Conservation (phyloP, 2,888 invertebrate genomes). For the Scrobipalpa atriplicella region DNA sequence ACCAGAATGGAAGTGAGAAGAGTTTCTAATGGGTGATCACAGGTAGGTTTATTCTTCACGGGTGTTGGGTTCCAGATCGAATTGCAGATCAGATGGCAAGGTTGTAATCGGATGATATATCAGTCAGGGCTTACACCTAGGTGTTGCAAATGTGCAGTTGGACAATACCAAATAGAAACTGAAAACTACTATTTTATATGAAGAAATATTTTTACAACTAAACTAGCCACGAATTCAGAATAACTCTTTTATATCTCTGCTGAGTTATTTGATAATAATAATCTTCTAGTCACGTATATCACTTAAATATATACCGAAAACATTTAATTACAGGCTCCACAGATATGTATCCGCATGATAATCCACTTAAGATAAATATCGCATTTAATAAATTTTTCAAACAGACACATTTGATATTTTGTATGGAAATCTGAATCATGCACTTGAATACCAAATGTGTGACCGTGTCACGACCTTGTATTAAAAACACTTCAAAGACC, state of each 20-base stretch:
- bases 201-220: not conserved
- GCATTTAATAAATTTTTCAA: slow-evolving; percentile 14
- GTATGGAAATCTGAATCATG: slow-evolving; percentile 17
- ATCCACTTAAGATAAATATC: slow-evolving; percentile 18
- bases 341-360: not conserved
- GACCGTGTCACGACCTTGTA: not conserved
- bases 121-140: slow-evolving; percentile 49
- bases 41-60: slow-evolving; percentile 68
- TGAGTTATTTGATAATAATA: not conserved
- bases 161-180: not conserved
- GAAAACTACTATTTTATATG: not conserved
- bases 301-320: slow-evolving; percentile 3
- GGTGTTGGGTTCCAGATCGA: slow-evolving; percentile 65
- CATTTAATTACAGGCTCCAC: slow-evolving; percentile 1
- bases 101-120: slow-evolving; percentile 71
- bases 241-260: not conserved
- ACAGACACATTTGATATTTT: not conserved
- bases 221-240: not conserved
- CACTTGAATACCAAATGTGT: not conserved
- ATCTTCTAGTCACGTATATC: slow-evolving; percentile 11
- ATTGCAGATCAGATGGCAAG: slow-evolving; percentile 74
- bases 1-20: slow-evolving; percentile 56
- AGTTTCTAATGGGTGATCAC: slow-evolving; percentile 45
- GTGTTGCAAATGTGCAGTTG: not conserved
- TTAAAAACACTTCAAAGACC: not conserved